These are phyloP conservation scores for Python bivittatus DNA, from an alignment of 2,113 vertebrate genomes.

Conservation along the genomic window DNA sequence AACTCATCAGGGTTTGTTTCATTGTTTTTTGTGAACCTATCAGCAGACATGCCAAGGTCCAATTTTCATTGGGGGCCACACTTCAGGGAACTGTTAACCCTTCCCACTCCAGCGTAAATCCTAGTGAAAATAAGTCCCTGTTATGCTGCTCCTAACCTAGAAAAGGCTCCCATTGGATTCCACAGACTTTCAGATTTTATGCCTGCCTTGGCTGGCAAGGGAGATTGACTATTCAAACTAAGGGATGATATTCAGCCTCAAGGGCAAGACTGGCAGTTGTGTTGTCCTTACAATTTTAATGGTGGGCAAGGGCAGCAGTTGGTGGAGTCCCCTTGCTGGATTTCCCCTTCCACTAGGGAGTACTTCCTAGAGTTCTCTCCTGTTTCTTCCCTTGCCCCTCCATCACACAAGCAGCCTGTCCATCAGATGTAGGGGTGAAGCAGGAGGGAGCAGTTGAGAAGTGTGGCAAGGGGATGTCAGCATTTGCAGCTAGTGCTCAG, in stretches of 20 bases:
- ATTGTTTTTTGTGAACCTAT: not conserved
- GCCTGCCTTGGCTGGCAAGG: not conserved
- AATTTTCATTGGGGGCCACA: not conserved
- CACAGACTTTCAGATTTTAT: not conserved
- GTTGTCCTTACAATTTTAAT: too few species aligned
- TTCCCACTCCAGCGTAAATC: not conserved
- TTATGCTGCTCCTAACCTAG: not conserved
- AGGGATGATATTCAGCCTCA: not conserved
- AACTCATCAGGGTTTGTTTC: not conserved
- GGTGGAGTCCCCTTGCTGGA: too few species aligned
- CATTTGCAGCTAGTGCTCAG: too few species aligned
- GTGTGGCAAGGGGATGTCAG: too few species aligned
- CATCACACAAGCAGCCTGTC: too few species aligned
- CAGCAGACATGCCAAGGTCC: not conserved
- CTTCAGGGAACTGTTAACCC: not conserved
- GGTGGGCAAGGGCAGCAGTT: too few species aligned
- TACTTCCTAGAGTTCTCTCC: too few species aligned
- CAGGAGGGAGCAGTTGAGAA: too few species aligned
- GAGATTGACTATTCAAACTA: not conserved
- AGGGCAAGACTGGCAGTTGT: too few species aligned
- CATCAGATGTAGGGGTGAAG: too few species aligned
- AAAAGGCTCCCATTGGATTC: not conserved
- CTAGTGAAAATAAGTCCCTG: not conserved
- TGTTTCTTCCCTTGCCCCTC: too few species aligned
- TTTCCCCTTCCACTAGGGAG: too few species aligned